Evolutionary conservation across 2,888 invertebrate species (phyloP).

Genomic region (Unio delphinus): DNA sequence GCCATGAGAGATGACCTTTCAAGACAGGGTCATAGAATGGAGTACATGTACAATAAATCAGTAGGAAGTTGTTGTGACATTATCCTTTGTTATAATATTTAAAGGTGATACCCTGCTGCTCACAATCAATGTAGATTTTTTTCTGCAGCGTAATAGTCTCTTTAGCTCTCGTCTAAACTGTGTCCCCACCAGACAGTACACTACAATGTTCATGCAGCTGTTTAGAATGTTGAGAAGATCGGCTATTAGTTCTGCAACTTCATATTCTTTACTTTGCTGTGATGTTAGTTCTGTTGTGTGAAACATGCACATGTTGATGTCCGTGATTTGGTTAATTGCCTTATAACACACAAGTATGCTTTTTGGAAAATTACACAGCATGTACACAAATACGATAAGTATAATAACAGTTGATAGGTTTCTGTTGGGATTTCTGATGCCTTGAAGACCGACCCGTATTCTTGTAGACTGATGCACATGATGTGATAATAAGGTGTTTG

Average conservation of each 20-base stretch:
- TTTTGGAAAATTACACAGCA: slow-evolving; percentile 44
- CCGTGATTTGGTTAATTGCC: slow-evolving; percentile 28
- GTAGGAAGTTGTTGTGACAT: too few species aligned
- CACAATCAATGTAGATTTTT: neutral
- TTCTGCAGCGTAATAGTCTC: slow-evolving; percentile 23
- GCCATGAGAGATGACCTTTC: too few species aligned
- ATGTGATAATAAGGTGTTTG: slow-evolving; percentile 36
- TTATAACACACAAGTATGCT: slow-evolving; percentile 40
- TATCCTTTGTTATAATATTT: too few species aligned
- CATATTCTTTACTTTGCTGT: slow-evolving; percentile 21
- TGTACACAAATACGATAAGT: slow-evolving; percentile 39
- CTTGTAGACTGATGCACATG: slow-evolving; percentile 39
- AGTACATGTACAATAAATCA: too few species aligned
- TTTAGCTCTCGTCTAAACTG: slow-evolving; percentile 40
- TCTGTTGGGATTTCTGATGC: slow-evolving; percentile 33
- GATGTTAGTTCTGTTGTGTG: slow-evolving; percentile 24
- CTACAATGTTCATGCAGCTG: slow-evolving; percentile 43
- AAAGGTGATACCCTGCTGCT: too few species aligned
- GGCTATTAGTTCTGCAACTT: slow-evolving; percentile 26
- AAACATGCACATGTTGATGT: slow-evolving; percentile 24
- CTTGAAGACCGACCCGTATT: slow-evolving; percentile 35
- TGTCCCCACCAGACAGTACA: slow-evolving; percentile 47
- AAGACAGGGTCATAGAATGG: too few species aligned
- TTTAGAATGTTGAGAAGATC: slow-evolving; percentile 46
- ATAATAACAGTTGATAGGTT: slow-evolving; percentile 43